Evolutionary conservation across 2,888 invertebrate species (phyloP).

Genomic region (Philopedon plagiatum): DNA sequence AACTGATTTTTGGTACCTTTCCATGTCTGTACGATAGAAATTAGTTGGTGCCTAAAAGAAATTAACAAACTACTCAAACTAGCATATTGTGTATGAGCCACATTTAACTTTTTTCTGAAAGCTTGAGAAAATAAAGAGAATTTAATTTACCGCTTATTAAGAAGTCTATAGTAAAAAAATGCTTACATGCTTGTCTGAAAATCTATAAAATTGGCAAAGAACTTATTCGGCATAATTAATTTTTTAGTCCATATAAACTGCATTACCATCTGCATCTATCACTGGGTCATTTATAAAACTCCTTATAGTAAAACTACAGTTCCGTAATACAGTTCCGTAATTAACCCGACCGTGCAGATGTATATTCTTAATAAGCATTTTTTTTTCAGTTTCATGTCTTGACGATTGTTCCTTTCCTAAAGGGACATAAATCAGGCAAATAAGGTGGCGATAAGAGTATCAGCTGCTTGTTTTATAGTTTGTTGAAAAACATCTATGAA

Average conservation of each 20-base stretch:
- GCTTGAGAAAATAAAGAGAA: no score
- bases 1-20: no score
- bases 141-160: no score
- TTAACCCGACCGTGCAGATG: slow-evolving; percentile 7
- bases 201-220: no score
- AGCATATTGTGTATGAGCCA: no score
- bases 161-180: no score
- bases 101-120: no score
- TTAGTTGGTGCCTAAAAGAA: no score
- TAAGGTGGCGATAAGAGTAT: slow-evolving; percentile 20
- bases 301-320: slow-evolving; percentile 11
- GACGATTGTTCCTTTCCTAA: slow-evolving; percentile 3
- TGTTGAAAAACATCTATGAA: slow-evolving; percentile 12
- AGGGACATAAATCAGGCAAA: slow-evolving; percentile 23
- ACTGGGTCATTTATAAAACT: background rate
- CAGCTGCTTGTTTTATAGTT: slow-evolving; percentile 21
- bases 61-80: no score
- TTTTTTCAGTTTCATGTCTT: slow-evolving; percentile 18
- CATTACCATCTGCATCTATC: background rate
- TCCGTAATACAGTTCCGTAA: slow-evolving; percentile 4
- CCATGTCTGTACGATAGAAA: no score
- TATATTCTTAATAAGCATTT: slow-evolving; percentile 15
- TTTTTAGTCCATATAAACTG: background rate
- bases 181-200: no score
- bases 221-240: no score